Conservation (phyloP, 2,113 vertebrate species). For the Upupa epops region DNA sequence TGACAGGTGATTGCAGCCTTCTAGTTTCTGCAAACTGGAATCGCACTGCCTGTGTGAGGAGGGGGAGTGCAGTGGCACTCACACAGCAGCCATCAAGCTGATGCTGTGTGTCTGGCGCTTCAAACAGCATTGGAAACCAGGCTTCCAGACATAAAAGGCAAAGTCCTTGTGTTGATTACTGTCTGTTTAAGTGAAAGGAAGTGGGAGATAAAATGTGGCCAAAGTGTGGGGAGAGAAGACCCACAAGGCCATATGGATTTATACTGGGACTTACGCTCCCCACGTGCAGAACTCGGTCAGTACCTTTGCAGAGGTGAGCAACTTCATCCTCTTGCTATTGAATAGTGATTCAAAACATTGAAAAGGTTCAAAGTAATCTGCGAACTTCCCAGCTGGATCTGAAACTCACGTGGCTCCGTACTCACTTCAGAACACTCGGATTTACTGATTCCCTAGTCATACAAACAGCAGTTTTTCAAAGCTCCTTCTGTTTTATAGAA, state of each 20-base stretch:
- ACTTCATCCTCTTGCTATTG: background rate
- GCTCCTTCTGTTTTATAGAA: background rate
- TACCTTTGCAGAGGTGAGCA: background rate
- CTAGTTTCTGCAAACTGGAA: background rate
- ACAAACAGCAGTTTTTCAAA: background rate
- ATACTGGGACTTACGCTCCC: background rate
- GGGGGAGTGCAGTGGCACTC: background rate
- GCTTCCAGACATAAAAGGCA: constrained; percentile 12
- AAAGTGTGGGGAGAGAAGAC: background rate
- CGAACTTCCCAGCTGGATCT: background rate
- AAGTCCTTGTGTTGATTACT: constrained; percentile 35
- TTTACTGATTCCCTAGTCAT: background rate
- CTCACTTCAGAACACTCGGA: background rate
- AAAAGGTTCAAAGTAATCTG: background rate
- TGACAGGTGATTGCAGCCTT: background rate
- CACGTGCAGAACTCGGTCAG: background rate
- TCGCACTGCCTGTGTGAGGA: background rate
- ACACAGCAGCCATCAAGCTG: constrained; percentile 14
- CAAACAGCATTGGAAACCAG: constrained; percentile 44
- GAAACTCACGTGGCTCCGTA: background rate
- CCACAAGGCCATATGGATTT: background rate
- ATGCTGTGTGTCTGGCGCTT: constrained; percentile 10
- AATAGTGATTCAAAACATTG: background rate
- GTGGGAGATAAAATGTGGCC: background rate
- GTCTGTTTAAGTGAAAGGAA: constrained; percentile 15